Evolutionary conservation across 2,113 vertebrate genomes (phyloP), one percentile per base, ranked within the genome.

Genomic region (Geothlypis trichas): DNA sequence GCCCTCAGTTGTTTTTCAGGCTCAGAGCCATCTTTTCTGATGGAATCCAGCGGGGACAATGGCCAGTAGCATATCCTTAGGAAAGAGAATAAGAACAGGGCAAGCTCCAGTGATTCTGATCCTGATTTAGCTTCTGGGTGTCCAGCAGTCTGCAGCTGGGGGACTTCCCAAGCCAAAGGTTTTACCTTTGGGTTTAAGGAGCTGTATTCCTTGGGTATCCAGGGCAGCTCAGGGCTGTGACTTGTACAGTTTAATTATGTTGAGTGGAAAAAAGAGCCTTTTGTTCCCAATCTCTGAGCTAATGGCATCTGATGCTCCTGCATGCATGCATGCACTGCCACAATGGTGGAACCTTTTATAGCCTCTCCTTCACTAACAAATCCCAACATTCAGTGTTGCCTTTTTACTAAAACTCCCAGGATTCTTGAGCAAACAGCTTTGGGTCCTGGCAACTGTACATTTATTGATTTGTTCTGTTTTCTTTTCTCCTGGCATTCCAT

Each of bases 51-150:
- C 83, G 87, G 87, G 91, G 76, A 95, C 91, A 90, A 84, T 90
- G 93, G 96, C 93, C 80, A 89, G 94, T 68, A 93, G 89, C 86
- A 68, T 89, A 91, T 93, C 89, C 68, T 96, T 89, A 57, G 65
- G 59, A 71, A 89, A 87, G 88, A 74, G 86, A 90, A 89, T 55
- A 55, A 90, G 93, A 89, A 8, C 89, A 93, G 73, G 89, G 80
- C 93, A 96, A 84, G 96, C 89, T 78, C 68, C 86, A 95, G 94
- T 96, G 96, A 89, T 92, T 91, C 86, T 89, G 81, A 90, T 86
- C 88, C 85, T 3, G n/a, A 26, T 78, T 63, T 67, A 72, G 51
- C 72, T 84, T 9, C 88, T 90, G 68, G 59, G 37, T 0, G 0
- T 61, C 54, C 66, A 30, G 66, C 62, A 66, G 41, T 82, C 54